Evolutionary conservation across 2,888 invertebrate species (phyloP).

Genomic region (Eilema caniola): DNA sequence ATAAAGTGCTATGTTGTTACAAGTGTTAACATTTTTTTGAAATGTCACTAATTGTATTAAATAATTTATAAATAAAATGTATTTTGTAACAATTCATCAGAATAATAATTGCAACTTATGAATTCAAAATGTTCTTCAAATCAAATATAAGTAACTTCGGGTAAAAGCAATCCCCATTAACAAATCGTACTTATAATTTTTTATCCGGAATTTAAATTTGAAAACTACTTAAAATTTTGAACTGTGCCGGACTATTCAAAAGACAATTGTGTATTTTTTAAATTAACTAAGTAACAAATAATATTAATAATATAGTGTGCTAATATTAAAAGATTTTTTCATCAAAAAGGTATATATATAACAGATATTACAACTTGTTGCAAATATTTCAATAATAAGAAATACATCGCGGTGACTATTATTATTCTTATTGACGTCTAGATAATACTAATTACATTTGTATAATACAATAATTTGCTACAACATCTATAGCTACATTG

Average conservation of each 20-base stretch:
- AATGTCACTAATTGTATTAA: not conserved
- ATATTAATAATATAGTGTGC: not conserved
- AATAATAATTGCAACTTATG: no score
- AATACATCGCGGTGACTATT: slow-evolving; percentile 36
- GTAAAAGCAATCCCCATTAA: not conserved
- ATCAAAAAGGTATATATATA: not conserved
- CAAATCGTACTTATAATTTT: not conserved
- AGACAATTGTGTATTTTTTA: not conserved
- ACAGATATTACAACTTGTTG: slow-evolving; percentile 1
- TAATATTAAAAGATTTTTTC: not conserved
- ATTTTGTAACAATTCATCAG: no score
- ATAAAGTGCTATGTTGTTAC: slow-evolving; percentile 10
- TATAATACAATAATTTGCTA: slow-evolving; percentile 69
- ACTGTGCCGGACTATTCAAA: no score
- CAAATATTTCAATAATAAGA: slow-evolving; percentile 11
- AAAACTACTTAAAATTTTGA: not conserved
- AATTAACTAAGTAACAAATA: no score
- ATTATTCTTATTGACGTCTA: slow-evolving; percentile 53
- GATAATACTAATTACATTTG: slow-evolving; percentile 54
- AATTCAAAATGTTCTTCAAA: no score
- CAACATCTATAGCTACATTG: slow-evolving; percentile 71
- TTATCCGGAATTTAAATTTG: not conserved
- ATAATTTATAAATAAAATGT: not conserved
- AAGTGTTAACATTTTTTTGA: not conserved
- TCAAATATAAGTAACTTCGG: not conserved